Base-by-base conservation (phyloP, 1,140 invertebrate genomes). In the Meloidogyne hapla region DNA sequence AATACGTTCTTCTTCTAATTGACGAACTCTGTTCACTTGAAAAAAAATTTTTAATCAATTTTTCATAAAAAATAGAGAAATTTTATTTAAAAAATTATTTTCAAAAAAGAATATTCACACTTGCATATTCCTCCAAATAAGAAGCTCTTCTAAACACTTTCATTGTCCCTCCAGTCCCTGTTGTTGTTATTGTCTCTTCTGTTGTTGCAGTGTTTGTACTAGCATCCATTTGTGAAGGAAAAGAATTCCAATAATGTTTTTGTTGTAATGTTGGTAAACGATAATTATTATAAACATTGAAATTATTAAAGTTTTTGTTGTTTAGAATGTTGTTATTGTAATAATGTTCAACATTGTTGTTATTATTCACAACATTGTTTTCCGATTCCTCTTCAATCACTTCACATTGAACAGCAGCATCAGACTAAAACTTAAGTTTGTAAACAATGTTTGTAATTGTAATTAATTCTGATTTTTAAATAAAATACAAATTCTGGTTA, bases 191-290 rank as follows among this genome's bases (percentile, higher is more conserved):
- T 40, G 71, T 73, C 26, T 56, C 63, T 61, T 72, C 70, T 61
- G 71, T 73, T 61, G 71, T 73, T 63, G 61, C 28, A 15, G 71
- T 73, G 28, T 73, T 73, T 63, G 71, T 73, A 9, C 71, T 73
- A 38, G 71, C 71, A 38, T 73, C 56, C 71, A 73, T 73, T 64
- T 42, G 12, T 13, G 71, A 73, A 13, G 69, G 71, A 38, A 64
- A 73, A 64, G 21, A 56, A 48, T 48, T 40, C 13, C 9, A 48
- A 69, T 26, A 48, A 69, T 23, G 69, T 45, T 28, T 42, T 70
- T 28, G 71, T 73, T 73, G 23, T 63, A 18, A 12, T 42, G n/a
- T 23, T 26, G 69, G 6, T 56, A 63, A 21, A 6, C 3, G 9
- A 21, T 10, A 25, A 63, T 56, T 23, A 63, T 56, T 33, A 38